Percentiles rank a stretch among this genome's conserved stretches.
phyloP scores from a whole-genome alignment of 2,113 vertebrate species.

The Cervus canadensis region DNA sequence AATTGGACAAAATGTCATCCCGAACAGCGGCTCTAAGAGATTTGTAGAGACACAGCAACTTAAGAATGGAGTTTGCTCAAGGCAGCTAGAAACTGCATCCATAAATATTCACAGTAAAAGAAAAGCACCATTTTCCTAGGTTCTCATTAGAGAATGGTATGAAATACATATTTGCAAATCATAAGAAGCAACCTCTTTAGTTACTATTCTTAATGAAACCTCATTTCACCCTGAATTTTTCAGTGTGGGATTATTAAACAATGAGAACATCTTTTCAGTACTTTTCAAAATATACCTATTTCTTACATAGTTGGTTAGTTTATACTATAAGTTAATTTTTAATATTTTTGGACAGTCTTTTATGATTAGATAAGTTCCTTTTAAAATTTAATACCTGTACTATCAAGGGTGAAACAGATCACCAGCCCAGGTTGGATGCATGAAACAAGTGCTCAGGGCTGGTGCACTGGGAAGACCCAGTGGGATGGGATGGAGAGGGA shows the following conservation, averaged over 20 bases:
- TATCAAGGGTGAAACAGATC: too few species aligned
- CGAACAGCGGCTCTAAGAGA: conserved; percentile 59
- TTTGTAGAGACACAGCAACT: conserved; percentile 59
- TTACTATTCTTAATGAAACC: background rate
- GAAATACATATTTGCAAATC: background rate
- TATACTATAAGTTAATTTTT: background rate
- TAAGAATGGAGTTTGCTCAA: conserved; percentile 35
- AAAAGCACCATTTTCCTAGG: background rate
- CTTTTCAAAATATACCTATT: background rate
- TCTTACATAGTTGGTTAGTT: background rate
- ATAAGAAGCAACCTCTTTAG: background rate
- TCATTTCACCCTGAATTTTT: background rate
- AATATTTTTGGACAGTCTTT: background rate
- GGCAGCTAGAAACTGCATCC: conserved; percentile 26
- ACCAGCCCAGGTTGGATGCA: too few species aligned
- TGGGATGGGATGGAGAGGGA: too few species aligned
- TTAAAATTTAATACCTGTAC: background rate
- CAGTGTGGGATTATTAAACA: background rate
- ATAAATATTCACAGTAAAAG: background rate
- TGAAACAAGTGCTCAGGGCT: too few species aligned
- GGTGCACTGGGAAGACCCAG: too few species aligned
- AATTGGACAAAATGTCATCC: conserved; percentile 52
- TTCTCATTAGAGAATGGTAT: background rate
- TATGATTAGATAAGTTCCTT: background rate
- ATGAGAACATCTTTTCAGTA: background rate